Evolutionary conservation across 2,113 vertebrate species (phyloP), one percentile per base, ranked within the genome.

Genomic region (Platysteira castanea): DNA sequence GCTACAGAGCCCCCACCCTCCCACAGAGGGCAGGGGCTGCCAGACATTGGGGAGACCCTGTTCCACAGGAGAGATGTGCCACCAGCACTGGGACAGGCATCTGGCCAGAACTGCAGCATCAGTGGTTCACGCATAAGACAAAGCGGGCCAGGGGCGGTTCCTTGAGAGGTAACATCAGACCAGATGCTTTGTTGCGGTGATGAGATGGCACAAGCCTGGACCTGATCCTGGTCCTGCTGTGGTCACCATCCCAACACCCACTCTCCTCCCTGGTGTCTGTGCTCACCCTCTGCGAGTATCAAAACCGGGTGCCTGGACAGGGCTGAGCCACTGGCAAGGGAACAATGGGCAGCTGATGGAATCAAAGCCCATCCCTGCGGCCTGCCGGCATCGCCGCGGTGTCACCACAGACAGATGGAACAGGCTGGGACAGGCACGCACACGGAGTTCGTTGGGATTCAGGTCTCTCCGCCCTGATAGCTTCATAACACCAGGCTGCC

Each of bases 381-480:
- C 18, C 74, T 2, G 2, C 44, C 2, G 1, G 75, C 47, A 15
- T 27, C 2, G 5, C 50, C 8, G 15, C 6, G 1, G 90, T 26
- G 90, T 68, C 56, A 75, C 31, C 69, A 17, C 7, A 17, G 84
- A 41, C 42, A 82, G 92, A 79, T 39, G 37, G 59, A 56, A 1
- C 5, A 15, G 84, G 39, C 71, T 24, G 9, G 83, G 77, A 70
- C 13, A 46, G 77, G 87, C 68, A 52, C 11, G 7, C n/a, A 20
- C 39, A 2, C 3, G 0, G 79, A 31, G 71, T 12, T 92, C 24
- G 93, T 97, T 95, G 96, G 94, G 79, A 97, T 96, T 96, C 97
- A 23, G 78, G 92, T 91, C 94, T 97, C 89, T 93, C 68, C 26
- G 11, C 61, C 24, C 94, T 44, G 44, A 84, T 70, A 21, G 90